Conservation (phyloP, 2,888 invertebrate genomes). For the Acronicta leporina region DNA sequence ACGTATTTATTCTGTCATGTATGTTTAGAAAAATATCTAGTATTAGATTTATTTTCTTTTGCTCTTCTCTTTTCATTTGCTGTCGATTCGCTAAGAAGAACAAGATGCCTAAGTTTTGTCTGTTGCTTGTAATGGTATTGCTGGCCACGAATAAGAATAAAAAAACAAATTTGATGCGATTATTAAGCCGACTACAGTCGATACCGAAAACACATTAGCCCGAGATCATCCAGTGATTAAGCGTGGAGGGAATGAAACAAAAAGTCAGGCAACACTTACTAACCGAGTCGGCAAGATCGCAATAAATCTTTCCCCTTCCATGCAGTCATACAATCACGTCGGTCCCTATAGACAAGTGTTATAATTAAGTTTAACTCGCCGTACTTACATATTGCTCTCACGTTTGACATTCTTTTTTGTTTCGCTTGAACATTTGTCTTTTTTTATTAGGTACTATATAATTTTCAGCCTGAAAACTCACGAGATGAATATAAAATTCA, state of each 20-base stretch:
- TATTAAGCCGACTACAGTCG: conserved; percentile 64
- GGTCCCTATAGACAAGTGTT: conserved; percentile 83
- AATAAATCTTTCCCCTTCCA: conserved; percentile 82
- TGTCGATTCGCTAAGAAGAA: too few species aligned
- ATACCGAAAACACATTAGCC: conserved; percentile 80
- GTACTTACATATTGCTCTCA: conserved; percentile 65
- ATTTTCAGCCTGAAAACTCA: background rate
- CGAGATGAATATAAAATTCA: background rate
- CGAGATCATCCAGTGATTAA: conserved; percentile 85
- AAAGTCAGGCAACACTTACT: conserved; percentile 80
- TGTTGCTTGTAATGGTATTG: conserved; percentile 29
- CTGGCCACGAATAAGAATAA: conserved; percentile 38
- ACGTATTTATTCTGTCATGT: too few species aligned
- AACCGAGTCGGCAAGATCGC: conserved; percentile 81
- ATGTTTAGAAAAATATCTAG: conserved; percentile 15
- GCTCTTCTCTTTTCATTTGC: too few species aligned
- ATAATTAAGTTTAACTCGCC: conserved; percentile 83
- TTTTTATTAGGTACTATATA: background rate
- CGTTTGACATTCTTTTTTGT: conserved; percentile 42
- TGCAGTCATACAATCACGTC: conserved; percentile 79
- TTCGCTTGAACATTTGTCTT: conserved; percentile 10
- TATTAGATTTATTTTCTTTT: too few species aligned
- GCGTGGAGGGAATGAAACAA: conserved; percentile 80
- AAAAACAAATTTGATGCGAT: conserved; percentile 58
- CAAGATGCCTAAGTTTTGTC: too few species aligned